phyloP scores from a whole-genome alignment of 2,113 vertebrate genomes.

The Hyla sarda region DNA sequence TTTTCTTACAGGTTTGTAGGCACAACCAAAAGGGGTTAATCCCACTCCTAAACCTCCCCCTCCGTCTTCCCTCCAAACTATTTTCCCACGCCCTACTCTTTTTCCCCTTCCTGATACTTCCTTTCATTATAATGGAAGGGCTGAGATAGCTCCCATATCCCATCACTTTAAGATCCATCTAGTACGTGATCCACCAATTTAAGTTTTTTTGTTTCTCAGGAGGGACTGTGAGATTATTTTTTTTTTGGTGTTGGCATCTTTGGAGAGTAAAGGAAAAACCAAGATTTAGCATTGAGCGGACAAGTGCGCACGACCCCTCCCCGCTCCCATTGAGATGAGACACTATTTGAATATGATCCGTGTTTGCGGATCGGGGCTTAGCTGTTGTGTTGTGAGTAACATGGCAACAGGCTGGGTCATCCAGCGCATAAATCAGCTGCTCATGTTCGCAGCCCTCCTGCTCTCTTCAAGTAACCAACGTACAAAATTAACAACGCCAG shows the following conservation, averaged over 20 bases:
- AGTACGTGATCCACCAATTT: slow-evolving; percentile 13
- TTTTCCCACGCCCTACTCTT: slow-evolving; percentile 50
- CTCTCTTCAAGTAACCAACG: slow-evolving; percentile 32
- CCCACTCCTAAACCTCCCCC: slow-evolving; percentile 10
- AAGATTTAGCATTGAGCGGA: slow-evolving; percentile 16
- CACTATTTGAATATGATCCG: slow-evolving; percentile 52
- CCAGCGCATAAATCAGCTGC: slow-evolving; percentile 41
- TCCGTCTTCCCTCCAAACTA: slow-evolving; percentile 35
- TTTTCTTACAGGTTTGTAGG: slow-evolving; percentile 20
- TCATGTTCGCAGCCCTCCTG: slow-evolving; percentile 28
- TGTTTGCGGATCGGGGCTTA: slow-evolving; percentile 47
- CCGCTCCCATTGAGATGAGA: slow-evolving; percentile 46
- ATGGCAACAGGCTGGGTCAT: slow-evolving; percentile 47
- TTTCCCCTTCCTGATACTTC: slow-evolving; percentile 13
- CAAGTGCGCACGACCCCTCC: slow-evolving; percentile 17
- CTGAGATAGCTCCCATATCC: background rate
- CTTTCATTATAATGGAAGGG: slow-evolving; percentile 15
- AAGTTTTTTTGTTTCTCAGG: background rate
- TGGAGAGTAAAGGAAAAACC: slow-evolving; percentile 3
- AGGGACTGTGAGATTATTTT: background rate
- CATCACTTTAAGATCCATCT: slow-evolving; percentile 28
- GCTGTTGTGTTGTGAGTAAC: slow-evolving; percentile 53
- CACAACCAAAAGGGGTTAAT: slow-evolving; percentile 29
- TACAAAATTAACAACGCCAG: slow-evolving; percentile 20
- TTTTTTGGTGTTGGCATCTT: background rate